Conservation (phyloP, 2,888 invertebrate species). For the Stomorhina lunata region DNA sequence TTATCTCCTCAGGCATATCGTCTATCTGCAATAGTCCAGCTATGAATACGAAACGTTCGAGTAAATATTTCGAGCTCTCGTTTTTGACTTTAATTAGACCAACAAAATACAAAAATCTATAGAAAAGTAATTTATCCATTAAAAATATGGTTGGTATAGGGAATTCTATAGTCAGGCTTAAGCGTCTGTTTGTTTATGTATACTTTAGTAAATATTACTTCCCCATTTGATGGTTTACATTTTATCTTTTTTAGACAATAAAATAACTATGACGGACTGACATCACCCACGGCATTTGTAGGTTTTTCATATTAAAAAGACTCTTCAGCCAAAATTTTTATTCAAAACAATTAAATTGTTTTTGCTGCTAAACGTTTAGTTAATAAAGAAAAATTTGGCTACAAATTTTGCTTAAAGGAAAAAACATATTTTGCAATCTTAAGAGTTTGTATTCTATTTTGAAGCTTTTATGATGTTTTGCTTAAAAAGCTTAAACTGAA, state of each 20-base stretch:
- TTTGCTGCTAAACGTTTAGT: constrained; percentile 10
- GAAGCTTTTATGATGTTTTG: constrained; percentile 1
- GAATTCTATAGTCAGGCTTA: no score
- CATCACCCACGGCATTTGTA: constrained; percentile 61
- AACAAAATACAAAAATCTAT: no score
- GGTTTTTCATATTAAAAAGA: constrained; percentile 26
- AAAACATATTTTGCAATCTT: constrained; percentile 40
- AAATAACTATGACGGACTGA: constrained; percentile 62
- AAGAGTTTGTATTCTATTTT: constrained; percentile 4
- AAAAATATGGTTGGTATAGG: no score
- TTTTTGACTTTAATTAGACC: no score
- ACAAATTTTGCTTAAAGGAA: constrained; percentile 34
- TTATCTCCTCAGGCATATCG: constrained; percentile 78
- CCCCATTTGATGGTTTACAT: constrained; percentile 6
- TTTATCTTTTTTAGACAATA: not conserved
- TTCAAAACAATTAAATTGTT: not conserved
- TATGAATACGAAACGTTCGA: constrained; percentile 72
- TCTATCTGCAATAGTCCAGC: constrained; percentile 76
- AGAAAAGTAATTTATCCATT: no score
- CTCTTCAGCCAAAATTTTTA: not conserved
- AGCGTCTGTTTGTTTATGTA: no score
- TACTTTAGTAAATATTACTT: no score
- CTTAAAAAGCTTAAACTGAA: not conserved
- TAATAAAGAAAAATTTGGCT: constrained; percentile 7
- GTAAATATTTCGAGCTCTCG: constrained; percentile 76